Evolutionary conservation across 2,797 vertebrate species (phyloP), one percentile per base, ranked within the genome.

Genomic region (Urophycis tenuis): DNA sequence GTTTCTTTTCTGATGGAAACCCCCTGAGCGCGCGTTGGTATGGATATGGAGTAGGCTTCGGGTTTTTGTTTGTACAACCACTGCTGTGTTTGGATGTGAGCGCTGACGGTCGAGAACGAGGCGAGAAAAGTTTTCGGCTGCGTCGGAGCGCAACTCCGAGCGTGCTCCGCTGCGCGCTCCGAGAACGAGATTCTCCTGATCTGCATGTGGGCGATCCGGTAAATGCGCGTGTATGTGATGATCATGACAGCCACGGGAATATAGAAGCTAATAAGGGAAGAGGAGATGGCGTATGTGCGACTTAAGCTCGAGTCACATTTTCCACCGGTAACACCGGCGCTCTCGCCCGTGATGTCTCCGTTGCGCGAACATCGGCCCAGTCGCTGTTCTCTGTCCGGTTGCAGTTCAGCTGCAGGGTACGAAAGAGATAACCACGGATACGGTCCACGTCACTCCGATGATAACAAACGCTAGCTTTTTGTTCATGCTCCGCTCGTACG

Each of bases 241-340:
- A 92, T 79, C 92, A 92, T 92, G 71, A 92, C 90, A 0, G 86
- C 87, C 45, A 92, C 92, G 0, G 91, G 91, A 74, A 92, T 92
- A 83, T 92, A 92, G 84, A 92, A 92, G 81, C 92, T 92, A 74
- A 92, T 89, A 15, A 92, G 83, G 3, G 92, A 92, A 17, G 92
- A 92, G 4, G 90, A 92, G 79, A 92, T 91, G 41, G 91, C 92
- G 74, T 91, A 92, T 0, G 89, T 90, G 75, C 89, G 89, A 78
- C 86, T 91, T 72, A 92, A 85, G 75, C 86, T 92, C 33, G 90
- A 89, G 77, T 92, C 91, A 22, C 92, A 92, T 75, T 82, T 88
- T 30, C 84, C 82, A 2, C 83, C 78, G 0, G 3, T 31, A 5
- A 0, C 45, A 14, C 41, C 22, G 14, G 15, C 45, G 1, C 39